phyloP scores from a whole-genome alignment of 2,797 vertebrate genomes.

The Acanthopagrus latus region DNA sequence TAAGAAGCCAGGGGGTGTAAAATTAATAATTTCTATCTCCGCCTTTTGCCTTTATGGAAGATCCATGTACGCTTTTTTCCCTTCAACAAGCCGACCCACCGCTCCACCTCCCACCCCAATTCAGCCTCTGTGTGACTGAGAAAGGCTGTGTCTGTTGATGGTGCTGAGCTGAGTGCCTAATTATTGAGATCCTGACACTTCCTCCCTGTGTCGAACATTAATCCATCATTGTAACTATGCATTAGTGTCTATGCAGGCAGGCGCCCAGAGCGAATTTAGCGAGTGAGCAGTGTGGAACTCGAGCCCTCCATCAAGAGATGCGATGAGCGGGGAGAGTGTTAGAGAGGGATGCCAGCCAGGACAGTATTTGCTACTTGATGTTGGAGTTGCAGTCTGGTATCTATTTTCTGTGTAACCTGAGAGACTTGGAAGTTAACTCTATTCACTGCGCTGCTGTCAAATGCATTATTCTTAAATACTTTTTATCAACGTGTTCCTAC shows the following conservation, averaged over 20 bases:
- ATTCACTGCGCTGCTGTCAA: conserved; percentile 42
- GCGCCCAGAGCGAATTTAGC: conserved; percentile 74
- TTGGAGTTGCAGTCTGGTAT: conserved; percentile 46
- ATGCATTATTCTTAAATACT: conserved; percentile 47
- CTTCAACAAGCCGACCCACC: conserved; percentile 4
- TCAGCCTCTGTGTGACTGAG: conserved; percentile 48
- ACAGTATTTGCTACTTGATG: conserved; percentile 37
- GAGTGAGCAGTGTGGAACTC: conserved; percentile 58
- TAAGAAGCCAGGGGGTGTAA: conserved; percentile 29
- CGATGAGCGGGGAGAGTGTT: conserved; percentile 41
- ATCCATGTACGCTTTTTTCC: conserved; percentile 27
- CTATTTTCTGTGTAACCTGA: conserved; percentile 39
- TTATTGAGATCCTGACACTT: conserved; percentile 85
- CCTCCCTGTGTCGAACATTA: conserved; percentile 77
- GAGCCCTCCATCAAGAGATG: conserved; percentile 65
- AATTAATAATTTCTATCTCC: conserved; percentile 48
- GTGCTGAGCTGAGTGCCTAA: conserved; percentile 80
- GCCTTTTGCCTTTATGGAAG: conserved; percentile 53
- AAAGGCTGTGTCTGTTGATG: conserved; percentile 68
- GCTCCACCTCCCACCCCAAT: background rate
- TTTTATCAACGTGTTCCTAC: conserved; percentile 33
- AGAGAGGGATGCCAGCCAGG: conserved; percentile 57
- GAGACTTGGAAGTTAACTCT: conserved; percentile 45
- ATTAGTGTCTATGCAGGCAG: conserved; percentile 79
- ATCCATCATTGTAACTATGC: conserved; percentile 85